phyloP scores from a whole-genome alignment of 1,140 invertebrate species.

The Drosophila kepulauana region DNA sequence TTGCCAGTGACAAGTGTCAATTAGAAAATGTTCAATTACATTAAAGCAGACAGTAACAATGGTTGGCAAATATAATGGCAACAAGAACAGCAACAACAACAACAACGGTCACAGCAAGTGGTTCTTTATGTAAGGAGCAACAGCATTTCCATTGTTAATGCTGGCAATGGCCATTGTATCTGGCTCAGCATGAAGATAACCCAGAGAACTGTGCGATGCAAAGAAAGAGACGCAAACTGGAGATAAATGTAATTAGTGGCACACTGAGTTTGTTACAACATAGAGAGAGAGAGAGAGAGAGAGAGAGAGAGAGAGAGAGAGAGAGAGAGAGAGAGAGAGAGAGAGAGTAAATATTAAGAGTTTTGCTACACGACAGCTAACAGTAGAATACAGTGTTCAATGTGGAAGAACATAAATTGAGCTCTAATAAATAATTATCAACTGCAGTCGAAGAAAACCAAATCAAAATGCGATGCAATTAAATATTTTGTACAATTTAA shows the following conservation, averaged over 20 bases:
- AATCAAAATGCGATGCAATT: not conserved
- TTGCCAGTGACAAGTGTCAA: conserved; percentile 81
- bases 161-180: conserved; percentile 27
- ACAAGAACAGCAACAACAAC: conserved; percentile 36
- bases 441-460: not conserved
- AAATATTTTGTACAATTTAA: not conserved
- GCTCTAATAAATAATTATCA: conserved; percentile 12
- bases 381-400: not conserved
- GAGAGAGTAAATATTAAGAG: not conserved
- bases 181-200: conserved; percentile 44
- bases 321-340: conserved; percentile 12
- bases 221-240: conserved; percentile 1
- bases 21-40: conserved; percentile 84
- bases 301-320: conserved; percentile 12
- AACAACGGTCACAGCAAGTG: conserved; percentile 32
- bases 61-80: conserved; percentile 27
- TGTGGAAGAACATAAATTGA: conserved; percentile 10
- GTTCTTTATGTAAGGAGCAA: conserved; percentile 34
- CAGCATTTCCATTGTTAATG: conserved; percentile 32
- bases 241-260: conserved; percentile 59
- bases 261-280: conserved; percentile 15
- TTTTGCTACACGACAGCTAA: not conserved
- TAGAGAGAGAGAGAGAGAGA: not conserved
- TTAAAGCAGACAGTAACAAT: conserved; percentile 57
- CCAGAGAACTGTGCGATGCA: conserved; percentile 2